phyloP scores from a whole-genome alignment of 1,140 invertebrate genomes.

The Choristoneura fumiferana region DNA sequence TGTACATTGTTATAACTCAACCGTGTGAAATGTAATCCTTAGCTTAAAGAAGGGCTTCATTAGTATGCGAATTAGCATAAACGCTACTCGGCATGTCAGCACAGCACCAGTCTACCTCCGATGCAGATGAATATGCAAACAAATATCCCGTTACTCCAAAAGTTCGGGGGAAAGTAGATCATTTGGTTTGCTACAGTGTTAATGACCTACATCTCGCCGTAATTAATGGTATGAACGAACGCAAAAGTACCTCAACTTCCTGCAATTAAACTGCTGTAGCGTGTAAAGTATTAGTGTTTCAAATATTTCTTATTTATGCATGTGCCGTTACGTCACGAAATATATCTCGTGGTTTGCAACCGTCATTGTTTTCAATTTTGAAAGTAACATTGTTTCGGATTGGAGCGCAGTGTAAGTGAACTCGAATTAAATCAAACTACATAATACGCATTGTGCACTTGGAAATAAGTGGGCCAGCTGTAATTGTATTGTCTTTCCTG shows the following conservation, averaged over 20 bases:
- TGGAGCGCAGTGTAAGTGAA: conserved; percentile 14
- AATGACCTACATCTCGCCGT: conserved; percentile 13
- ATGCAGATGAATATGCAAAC: too few relatives aligned
- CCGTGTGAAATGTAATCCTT: too few relatives aligned
- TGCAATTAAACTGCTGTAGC: conserved; percentile 2
- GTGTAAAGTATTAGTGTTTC: conserved; percentile 14
- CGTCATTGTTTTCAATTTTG: conserved; percentile 14
- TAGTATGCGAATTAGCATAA: too few relatives aligned
- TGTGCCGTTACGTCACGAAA: background rate
- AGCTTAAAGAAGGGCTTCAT: too few relatives aligned
- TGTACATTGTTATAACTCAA: too few relatives aligned
- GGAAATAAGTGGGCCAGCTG: background rate
- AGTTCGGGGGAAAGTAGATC: conserved; percentile 7
- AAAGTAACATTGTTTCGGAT: conserved; percentile 11
- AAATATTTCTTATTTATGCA: conserved; percentile 17
- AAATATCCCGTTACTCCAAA: too few relatives aligned
- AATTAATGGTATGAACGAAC: conserved; percentile 5
- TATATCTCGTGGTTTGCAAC: background rate
- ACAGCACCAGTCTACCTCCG: too few relatives aligned
- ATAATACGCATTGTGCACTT: conserved; percentile 8
- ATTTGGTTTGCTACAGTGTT: background rate
- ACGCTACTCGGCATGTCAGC: too few relatives aligned
- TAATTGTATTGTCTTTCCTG: background rate
- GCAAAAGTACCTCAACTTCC: background rate
- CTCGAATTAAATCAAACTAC: conserved; percentile 7